These are phyloP conservation scores for Diaphora mendica DNA, from an alignment of 2,888 invertebrate genomes.

Conservation along the genomic window DNA sequence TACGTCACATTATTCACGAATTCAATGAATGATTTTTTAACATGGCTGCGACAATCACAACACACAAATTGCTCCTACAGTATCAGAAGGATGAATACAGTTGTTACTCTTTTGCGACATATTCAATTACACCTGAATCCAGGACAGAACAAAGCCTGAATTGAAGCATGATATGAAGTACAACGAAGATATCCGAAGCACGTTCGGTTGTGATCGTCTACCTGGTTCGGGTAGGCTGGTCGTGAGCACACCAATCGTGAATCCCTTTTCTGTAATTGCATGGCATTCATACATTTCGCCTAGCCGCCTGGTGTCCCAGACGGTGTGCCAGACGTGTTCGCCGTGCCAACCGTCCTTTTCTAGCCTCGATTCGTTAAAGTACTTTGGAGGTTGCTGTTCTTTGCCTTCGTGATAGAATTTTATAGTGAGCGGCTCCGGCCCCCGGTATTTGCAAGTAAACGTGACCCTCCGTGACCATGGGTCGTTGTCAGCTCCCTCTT, in stretches of 20 bases:
- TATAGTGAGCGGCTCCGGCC: constrained; percentile 75
- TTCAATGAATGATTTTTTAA: constrained; percentile 15
- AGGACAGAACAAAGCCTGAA: constrained; percentile 20
- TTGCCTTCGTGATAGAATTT: constrained; percentile 70
- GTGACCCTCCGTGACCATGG: constrained; percentile 61
- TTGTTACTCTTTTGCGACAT: constrained; percentile 30
- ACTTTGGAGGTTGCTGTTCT: constrained; percentile 62
- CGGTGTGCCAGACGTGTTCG: constrained; percentile 64
- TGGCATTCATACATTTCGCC: constrained; percentile 74
- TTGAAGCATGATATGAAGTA: constrained; percentile 40
- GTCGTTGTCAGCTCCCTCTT: constrained; percentile 54
- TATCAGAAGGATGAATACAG: constrained; percentile 29
- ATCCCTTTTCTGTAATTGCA: constrained; percentile 70
- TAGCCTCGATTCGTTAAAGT: constrained; percentile 63
- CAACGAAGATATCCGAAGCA: constrained; percentile 41
- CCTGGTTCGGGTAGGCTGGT: constrained; percentile 66
- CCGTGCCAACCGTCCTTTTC: constrained; percentile 73
- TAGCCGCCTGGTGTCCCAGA: constrained; percentile 67
- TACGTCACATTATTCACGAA: constrained; percentile 27
- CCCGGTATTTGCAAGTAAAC: constrained; percentile 77
- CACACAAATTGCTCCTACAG: constrained; percentile 11
- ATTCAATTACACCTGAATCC: constrained; percentile 32
- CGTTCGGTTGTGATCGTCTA: constrained; percentile 42
- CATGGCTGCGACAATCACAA: constrained; percentile 35
- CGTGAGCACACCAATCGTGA: constrained; percentile 73